Evolutionary conservation across 1,140 invertebrate genomes (phyloP), one percentile per base, ranked within the genome.

Genomic region (Plectus sambesii): DNA sequence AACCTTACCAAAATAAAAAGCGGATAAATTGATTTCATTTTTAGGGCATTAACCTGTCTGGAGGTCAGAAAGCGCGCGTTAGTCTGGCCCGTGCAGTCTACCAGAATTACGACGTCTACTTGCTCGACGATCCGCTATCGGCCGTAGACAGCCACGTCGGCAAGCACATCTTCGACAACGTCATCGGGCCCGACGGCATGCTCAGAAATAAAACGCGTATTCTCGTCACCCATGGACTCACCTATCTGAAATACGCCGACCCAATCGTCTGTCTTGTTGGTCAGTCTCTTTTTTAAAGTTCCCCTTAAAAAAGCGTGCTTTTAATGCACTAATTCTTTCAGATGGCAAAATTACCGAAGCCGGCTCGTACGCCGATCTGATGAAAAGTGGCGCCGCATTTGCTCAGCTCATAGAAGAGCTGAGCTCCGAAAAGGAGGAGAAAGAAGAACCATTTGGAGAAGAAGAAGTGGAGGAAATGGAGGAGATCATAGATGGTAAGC

Each of bases 81-180:
- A 73, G 72, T 42, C 62, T 81, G 12, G 80, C 79, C 2, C 62
- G 79, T 53, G 75, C 76, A 2, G 61, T 79, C 5, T 80, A 80
- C 62, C 70, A 72, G 30, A 58, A 75, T 36, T 62, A 69, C 12
- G 75, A 78, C 40, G 66, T 77, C 22, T 76, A 72, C 47, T 58
- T 72, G 1, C 59, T 78, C 58, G 77, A 79, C 68, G 75, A 78
- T 55, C 76, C 77, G 5, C 68, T 79, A 1, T 72, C 70, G 9
- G 68, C 69, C 0, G 56, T 74, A 26, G 72, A 74, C 58, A 56
- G 62, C 17, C 68, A 72, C 47, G 73, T 76, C 4, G 72, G 66
- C 3, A 69, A 72, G 27, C 69, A 73, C 42, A 73, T 78, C 22
- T 78, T 78, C 63, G 70, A 76, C 25, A 63, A 73, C 38, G 71